Conservation (phyloP, 2,113 vertebrate genomes). For the Lethenteron camtschaticum region DNA sequence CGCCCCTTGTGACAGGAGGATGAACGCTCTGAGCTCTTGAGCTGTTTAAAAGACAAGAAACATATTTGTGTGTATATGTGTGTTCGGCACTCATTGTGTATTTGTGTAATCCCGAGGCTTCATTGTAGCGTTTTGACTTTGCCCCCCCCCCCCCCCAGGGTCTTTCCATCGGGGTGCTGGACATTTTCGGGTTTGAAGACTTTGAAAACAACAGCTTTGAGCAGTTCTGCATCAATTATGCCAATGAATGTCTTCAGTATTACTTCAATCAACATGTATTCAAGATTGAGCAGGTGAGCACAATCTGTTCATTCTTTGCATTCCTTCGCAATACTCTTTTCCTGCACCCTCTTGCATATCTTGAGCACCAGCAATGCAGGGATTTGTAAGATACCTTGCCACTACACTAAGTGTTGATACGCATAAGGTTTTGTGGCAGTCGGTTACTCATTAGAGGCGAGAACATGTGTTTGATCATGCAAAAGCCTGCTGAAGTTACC, state of each 20-base stretch:
- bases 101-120: constrained; percentile 3
- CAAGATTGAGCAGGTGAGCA: constrained; percentile 69
- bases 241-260: constrained; percentile 89
- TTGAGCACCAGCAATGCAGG: too few species aligned
- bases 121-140: neutral
- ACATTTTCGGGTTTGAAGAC: constrained; percentile 97
- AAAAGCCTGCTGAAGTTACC: too few species aligned
- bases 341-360: too few species aligned
- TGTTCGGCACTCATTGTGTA: neutral
- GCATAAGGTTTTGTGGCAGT: too few species aligned
- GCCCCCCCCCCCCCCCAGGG: constrained; percentile 29
- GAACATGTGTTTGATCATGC: too few species aligned
- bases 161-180: constrained; percentile 84
- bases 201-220: constrained; percentile 97
- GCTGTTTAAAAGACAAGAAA: too few species aligned
- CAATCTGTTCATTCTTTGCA: constrained; percentile 1
- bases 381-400: too few species aligned
- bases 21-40: too few species aligned
- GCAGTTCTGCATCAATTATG: constrained; percentile 98
- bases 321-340: neutral
- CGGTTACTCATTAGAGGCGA: too few species aligned
- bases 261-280: constrained; percentile 99
- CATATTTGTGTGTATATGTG: neutral
- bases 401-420: too few species aligned
- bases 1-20: too few species aligned